Evolutionary conservation across 2,888 invertebrate species (phyloP), one percentile per base, ranked within the genome.

Genomic region (Scaptomyza cyrtandrae): DNA sequence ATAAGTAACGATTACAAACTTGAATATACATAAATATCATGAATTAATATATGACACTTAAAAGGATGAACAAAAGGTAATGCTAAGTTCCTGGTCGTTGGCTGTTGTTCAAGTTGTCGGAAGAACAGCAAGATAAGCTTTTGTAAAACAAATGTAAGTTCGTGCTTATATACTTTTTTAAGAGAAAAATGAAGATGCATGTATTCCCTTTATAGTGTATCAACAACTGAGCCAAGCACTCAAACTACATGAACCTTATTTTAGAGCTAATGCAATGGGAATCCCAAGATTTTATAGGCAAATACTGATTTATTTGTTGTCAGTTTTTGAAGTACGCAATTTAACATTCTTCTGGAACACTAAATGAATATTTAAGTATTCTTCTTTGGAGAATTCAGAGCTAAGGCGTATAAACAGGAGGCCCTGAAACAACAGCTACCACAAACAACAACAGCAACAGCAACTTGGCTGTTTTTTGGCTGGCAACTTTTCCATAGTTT

Each of bases 381-480:
- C 41, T 46, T 37, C 48, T 65, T 63, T 54, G 24, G 27, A 53
- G 31, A 54, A 33, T 27, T 43, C 46, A 41, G n/a, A 33, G 45
- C 31, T 45, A 11, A 45, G 37, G 48, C 53, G 14, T 29, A 65
- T 66, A 50, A 56, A 56, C 44, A 66, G 50, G 39, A 66, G 66
- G 37, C 50, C 6, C 6, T 29, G 33, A 31, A 35, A 50, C 39
- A 66, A 45, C 44, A 27, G 31, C 33, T 49, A 14, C 49, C 44
- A 27, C 41, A 29, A 56, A 29, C n/a, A 48, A 16, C 6, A 61
- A n/a, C 14, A 62, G 27, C 46, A 37, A 37, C 41, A 45, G n/a
- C 19, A 19, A 35, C 41, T 37, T 35, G 31, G 13, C 33, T 16
- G 6, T 35, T 56, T 56, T 46, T 65, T 46, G n/a, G 37, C 48